Base-by-base conservation (phyloP, 1,140 invertebrate species). In the Lepidurus arcticus region DNA sequence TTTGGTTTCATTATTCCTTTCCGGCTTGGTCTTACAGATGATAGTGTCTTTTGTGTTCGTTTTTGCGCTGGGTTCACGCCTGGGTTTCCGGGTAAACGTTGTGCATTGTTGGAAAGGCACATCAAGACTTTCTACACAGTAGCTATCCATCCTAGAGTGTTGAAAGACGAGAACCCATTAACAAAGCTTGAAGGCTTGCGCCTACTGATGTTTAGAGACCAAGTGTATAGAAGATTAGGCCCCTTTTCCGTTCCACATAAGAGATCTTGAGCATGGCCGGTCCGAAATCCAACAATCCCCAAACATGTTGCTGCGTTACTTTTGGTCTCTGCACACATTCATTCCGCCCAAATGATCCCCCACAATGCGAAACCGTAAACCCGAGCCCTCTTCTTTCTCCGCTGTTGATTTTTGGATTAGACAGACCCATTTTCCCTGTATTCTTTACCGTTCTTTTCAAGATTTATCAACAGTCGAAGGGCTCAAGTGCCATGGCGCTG, bases 291-390 rank as follows among this genome's bases (percentile, higher is more conserved):
- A 21, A 65, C 53, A 65, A 21, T 65, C 53, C 53, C 53, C 53
- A 65, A 34, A 4, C 53, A 65, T 13, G 16, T 7, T 9, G 53
- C 53, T 65, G 21, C 53, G 16, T 65, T 65, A n/a, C 7, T 21
- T 65, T 65, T 7, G 53, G 53, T 65, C 53, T 65, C 53, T 65
- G 53, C 13, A 11, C 53, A 65, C 53, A 65, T 65, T 65, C 53
- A 65, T 65, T 65, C 53, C 53, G 53, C 53, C 53, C 53, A 65
- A 16, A 65, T 65, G 53, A 65, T 65, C 13, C 16, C 7, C 53
- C 53, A 65, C 53, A 65, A 65, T 65, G 53, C 53, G 13, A 65
- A 65, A 21, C 21, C 21, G 53, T 65, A 24, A 24, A 65, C 53
- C 53, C 13, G 8, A 16, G 53, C 53, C 53, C 53, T 21, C 45